Evolutionary conservation across 1,140 invertebrate genomes (phyloP).

Genomic region (Zeugodacus cucurbitae): DNA sequence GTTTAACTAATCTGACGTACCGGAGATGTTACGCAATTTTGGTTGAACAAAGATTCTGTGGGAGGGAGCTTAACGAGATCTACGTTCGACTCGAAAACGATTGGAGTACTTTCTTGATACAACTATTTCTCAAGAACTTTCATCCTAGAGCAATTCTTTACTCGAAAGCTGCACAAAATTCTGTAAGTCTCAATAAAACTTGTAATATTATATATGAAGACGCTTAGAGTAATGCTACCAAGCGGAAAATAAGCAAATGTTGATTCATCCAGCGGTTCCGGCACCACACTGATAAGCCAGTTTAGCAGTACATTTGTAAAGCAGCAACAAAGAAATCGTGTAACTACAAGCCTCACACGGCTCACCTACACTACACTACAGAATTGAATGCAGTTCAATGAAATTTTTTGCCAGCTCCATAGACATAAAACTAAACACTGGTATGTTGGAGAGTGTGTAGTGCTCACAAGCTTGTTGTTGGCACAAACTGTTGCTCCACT

Average conservation of each 20-base stretch:
- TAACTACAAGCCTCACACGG: background rate
- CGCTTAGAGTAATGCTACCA: background rate
- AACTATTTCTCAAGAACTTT: too few relatives aligned
- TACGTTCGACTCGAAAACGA: too few relatives aligned
- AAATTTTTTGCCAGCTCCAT: background rate
- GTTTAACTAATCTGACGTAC: too few relatives aligned
- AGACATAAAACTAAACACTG: background rate
- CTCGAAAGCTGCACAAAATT: too few relatives aligned
- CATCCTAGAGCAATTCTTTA: too few relatives aligned
- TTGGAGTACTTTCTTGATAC: too few relatives aligned
- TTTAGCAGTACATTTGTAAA: background rate
- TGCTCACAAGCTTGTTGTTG: background rate
- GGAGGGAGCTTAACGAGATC: too few relatives aligned
- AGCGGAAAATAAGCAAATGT: constrained; percentile 33
- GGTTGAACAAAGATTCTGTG: too few relatives aligned
- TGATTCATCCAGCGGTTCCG: background rate
- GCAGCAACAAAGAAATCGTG: background rate
- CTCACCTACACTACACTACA: background rate
- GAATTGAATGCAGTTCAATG: background rate
- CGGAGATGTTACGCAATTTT: too few relatives aligned
- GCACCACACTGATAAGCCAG: background rate
- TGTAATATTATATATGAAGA: too few relatives aligned
- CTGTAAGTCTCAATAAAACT: too few relatives aligned
- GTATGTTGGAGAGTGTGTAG: background rate
- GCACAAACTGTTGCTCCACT: constrained; percentile 43